Percentiles rank a stretch among this genome's conserved stretches.
These are phyloP conservation scores for Atta colombica DNA, from an alignment of 1,140 invertebrate species.

Conservation along the genomic window DNA sequence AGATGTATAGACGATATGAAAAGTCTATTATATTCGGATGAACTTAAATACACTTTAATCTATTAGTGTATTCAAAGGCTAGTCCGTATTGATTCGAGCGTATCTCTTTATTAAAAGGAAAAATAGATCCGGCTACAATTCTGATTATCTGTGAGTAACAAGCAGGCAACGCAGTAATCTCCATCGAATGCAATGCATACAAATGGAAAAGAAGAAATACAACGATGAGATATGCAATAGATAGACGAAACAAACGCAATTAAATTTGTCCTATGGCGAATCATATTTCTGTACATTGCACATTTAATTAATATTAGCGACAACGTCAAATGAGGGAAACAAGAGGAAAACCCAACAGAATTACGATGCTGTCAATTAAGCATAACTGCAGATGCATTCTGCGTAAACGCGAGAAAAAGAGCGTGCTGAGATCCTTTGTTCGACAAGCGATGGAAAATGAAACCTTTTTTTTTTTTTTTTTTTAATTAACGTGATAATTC, in stretches of 20 bases:
- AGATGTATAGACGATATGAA: background rate
- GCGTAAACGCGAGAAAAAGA: slow-evolving; percentile 10
- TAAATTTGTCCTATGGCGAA: slow-evolving; percentile 35
- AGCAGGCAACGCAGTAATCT: slow-evolving; percentile 30
- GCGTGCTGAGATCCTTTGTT: slow-evolving; percentile 6
- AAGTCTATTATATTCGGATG: slow-evolving; percentile 21
- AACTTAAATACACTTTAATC: slow-evolving; percentile 40
- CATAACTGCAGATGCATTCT: slow-evolving; percentile 20
- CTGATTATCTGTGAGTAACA: slow-evolving; percentile 59
- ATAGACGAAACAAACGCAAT: slow-evolving; percentile 45
- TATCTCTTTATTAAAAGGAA: slow-evolving; percentile 51
- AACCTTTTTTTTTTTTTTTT: slow-evolving; percentile 1
- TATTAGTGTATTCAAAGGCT: slow-evolving; percentile 28
- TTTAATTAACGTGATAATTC: slow-evolving; percentile 7
- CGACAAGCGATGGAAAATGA: slow-evolving; percentile 3
- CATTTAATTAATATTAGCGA: slow-evolving; percentile 54
- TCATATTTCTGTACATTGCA: slow-evolving; percentile 25
- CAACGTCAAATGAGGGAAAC: slow-evolving; percentile 33
- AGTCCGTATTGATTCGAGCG: slow-evolving; percentile 43
- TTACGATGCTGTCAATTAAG: slow-evolving; percentile 49
- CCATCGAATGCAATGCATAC: slow-evolving; percentile 25
- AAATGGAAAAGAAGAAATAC: slow-evolving; percentile 38
- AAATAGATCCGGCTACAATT: slow-evolving; percentile 38
- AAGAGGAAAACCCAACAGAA: background rate
- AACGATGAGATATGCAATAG: slow-evolving; percentile 9